A percentile compares a stretch with the other conserved stretches of the same genome.
Conservation (phyloP, 2,888 invertebrate species). For the Polydrusus pterygomalis region DNA sequence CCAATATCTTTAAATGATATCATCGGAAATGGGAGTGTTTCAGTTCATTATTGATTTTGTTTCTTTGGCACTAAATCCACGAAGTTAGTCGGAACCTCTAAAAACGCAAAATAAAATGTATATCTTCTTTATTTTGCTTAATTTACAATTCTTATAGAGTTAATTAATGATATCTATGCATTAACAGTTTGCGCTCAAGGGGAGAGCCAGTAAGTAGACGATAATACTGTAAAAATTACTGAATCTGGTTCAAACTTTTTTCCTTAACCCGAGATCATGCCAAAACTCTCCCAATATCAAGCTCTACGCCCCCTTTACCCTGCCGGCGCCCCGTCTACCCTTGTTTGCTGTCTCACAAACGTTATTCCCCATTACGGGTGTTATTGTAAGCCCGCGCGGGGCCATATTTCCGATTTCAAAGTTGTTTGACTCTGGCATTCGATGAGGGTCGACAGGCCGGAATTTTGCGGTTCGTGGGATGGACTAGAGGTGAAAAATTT, state of each 20-base stretch:
- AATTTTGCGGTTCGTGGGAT: constrained; percentile 26
- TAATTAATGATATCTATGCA: no score
- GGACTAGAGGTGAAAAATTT: constrained; percentile 16
- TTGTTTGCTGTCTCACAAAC: constrained; percentile 63
- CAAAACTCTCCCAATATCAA: constrained; percentile 41
- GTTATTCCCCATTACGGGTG: constrained; percentile 61
- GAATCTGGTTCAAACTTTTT: not conserved
- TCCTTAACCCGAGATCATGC: not conserved
- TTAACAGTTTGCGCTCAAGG: no score
- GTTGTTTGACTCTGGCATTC: constrained; percentile 49
- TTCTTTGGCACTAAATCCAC: constrained; percentile 14
- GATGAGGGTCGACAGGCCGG: constrained; percentile 48
- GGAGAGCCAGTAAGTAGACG: no score
- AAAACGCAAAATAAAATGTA: no score
- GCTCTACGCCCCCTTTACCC: constrained; percentile 57
- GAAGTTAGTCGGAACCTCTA: no score
- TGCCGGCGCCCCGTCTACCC: constrained; percentile 50
- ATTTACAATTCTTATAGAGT: not conserved
- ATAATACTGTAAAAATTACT: not conserved
- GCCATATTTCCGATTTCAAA: constrained; percentile 52
- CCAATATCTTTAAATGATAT: constrained; percentile 21
- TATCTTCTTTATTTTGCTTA: no score
- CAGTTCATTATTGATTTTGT: constrained; percentile 13
- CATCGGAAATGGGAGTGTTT: constrained; percentile 14
- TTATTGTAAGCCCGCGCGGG: constrained; percentile 60